Conservation (phyloP, 2,888 invertebrate species). For the Antitype chi region DNA sequence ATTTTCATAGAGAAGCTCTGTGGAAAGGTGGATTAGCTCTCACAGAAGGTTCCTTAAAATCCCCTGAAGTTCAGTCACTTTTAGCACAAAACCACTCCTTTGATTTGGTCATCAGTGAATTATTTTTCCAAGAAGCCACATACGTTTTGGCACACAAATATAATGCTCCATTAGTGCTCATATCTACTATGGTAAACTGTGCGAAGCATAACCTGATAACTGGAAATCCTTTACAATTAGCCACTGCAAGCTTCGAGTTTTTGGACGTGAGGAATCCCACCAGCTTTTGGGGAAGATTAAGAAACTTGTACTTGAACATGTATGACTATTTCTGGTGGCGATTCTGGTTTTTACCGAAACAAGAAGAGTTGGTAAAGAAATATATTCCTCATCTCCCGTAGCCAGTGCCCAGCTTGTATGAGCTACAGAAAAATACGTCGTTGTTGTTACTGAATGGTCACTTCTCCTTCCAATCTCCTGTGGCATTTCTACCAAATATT, state of each 20-base stretch:
- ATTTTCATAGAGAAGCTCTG: conserved; percentile 40
- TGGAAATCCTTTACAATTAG: conserved; percentile 10
- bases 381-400: conserved; percentile 5
- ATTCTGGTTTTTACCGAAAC: conserved; percentile 10
- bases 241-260: conserved; percentile 13
- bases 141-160: conserved; percentile 10
- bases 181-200: conserved; percentile 14
- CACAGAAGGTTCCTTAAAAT: conserved; percentile 41
- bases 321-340: conserved; percentile 19
- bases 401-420: background rate
- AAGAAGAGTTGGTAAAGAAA: conserved; percentile 8
- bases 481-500: conserved; percentile 16
- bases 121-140: conserved; percentile 11
- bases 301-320: background rate
- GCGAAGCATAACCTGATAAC: conserved; percentile 7
- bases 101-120: conserved; percentile 6
- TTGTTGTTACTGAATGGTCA: background rate
- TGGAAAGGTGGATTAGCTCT: conserved; percentile 35
- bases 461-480: conserved; percentile 10
- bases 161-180: conserved; percentile 6
- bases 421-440: conserved; percentile 7
- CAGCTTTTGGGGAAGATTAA: conserved; percentile 2
- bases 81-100: conserved; percentile 8
- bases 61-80: conserved; percentile 23
- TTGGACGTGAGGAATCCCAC: conserved; percentile 2